A percentile compares a stretch with the other conserved stretches of the same genome.
These are phyloP conservation scores for Drosophila anomelani DNA, from an alignment of 2,888 invertebrate species.

Conservation along the genomic window DNA sequence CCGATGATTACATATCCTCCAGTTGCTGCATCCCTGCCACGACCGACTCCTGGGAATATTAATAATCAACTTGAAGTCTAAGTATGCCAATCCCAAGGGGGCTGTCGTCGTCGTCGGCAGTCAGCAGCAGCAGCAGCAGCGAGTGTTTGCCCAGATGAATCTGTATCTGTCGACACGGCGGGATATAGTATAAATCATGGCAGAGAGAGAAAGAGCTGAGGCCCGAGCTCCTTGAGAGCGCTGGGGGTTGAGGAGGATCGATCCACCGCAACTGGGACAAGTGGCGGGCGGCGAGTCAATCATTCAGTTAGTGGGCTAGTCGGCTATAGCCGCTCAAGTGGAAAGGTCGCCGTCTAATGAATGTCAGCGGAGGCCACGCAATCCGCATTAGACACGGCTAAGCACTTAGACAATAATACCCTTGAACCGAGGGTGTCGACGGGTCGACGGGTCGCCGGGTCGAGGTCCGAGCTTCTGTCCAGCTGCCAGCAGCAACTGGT, in stretches of 20 bases:
- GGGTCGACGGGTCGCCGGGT: slow-evolving; percentile 6
- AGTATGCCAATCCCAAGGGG: slow-evolving; percentile 42
- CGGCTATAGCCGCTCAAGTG: slow-evolving; percentile 34
- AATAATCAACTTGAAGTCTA: slow-evolving; percentile 46
- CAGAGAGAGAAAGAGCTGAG: neutral
- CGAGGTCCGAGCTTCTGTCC: slow-evolving; percentile 4
- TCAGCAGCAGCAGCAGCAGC: slow-evolving; percentile 3
- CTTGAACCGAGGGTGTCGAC: slow-evolving; percentile 61
- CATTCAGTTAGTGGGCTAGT: slow-evolving; percentile 36
- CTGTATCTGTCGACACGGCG: slow-evolving; percentile 15
- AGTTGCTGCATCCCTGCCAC: slow-evolving; percentile 20
- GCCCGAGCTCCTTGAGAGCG: slow-evolving; percentile 20
- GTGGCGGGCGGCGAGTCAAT: slow-evolving; percentile 27
- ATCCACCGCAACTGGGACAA: slow-evolving; percentile 34
- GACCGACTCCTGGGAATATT: slow-evolving; percentile 37
- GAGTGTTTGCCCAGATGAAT: slow-evolving; percentile 36
- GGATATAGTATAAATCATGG: slow-evolving; percentile 19
- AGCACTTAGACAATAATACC: slow-evolving; percentile 82
- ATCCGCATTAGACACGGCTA: slow-evolving; percentile 80
- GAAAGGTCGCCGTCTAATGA: slow-evolving; percentile 63
- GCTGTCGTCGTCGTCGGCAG: slow-evolving; percentile 28
- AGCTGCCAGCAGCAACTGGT: slow-evolving; percentile 38
- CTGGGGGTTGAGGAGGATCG: slow-evolving; percentile 26
- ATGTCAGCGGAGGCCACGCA: slow-evolving; percentile 58
- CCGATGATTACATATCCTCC: slow-evolving; percentile 9